These are phyloP conservation scores for Cryptocheilus praepositus DNA, from an alignment of 2,888 invertebrate species.

Conservation along the genomic window DNA sequence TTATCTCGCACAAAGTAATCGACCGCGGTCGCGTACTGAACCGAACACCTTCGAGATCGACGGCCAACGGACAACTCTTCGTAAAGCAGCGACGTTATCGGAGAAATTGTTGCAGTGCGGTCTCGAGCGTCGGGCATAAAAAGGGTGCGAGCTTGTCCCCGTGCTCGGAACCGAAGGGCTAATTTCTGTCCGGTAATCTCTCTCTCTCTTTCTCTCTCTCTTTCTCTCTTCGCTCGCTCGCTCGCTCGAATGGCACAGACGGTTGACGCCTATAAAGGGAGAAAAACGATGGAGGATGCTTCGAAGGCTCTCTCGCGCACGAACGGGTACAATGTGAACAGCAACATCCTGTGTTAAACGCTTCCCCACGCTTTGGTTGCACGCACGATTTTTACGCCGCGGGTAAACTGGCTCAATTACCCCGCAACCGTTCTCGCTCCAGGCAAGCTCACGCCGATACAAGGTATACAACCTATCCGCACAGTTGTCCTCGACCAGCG, in stretches of 20 bases:
- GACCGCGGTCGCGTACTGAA: too few species aligned
- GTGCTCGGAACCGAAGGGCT: conserved; percentile 6
- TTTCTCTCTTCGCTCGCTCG: too few species aligned
- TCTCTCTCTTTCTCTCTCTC: too few species aligned
- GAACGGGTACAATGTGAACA: conserved; percentile 39
- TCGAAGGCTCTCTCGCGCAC: conserved; percentile 23
- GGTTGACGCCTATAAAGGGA: conserved; percentile 21
- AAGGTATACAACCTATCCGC: too few species aligned
- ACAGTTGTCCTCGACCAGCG: too few species aligned
- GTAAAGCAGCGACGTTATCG: too few species aligned
- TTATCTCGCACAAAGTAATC: too few species aligned
- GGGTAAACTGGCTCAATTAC: conserved; percentile 39
- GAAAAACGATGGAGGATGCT: conserved; percentile 24
- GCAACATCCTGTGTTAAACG: conserved; percentile 53
- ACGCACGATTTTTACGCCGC: conserved; percentile 33
- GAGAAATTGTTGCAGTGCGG: too few species aligned
- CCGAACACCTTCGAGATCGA: too few species aligned
- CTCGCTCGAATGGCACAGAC: conserved; percentile 12
- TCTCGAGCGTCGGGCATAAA: too few species aligned
- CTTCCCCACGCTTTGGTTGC: conserved; percentile 22
- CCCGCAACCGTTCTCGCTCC: conserved; percentile 16
- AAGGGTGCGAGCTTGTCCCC: conserved; percentile 7
- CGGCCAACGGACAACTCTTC: too few species aligned
- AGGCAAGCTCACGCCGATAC: background rate
- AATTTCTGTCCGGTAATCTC: conserved; percentile 8